Conservation (phyloP, 2,797 vertebrate genomes). For the Rhyacichthys aspro region DNA sequence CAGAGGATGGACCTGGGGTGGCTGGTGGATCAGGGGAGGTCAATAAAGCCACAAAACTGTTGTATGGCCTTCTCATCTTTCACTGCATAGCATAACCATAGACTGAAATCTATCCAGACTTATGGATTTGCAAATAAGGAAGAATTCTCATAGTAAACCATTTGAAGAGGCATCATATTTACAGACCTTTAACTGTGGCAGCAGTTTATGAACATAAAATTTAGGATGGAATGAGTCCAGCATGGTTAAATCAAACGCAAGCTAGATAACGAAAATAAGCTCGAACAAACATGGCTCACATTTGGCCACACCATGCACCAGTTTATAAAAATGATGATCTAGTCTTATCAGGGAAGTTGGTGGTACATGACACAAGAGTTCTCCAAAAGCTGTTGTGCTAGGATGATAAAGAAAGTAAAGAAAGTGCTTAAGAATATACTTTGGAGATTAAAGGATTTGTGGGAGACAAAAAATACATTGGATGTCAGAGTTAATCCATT, state of each 20-base stretch:
- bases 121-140: not conserved
- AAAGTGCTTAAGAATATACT: not conserved
- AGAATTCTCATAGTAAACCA: not conserved
- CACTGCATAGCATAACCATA: not conserved
- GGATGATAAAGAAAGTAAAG: not conserved
- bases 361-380: too few relatives aligned
- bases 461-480: not conserved
- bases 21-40: constrained; percentile 41
- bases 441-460: constrained; percentile 1
- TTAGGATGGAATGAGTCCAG: too few relatives aligned
- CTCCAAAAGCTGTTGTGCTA: not conserved
- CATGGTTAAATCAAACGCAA: too few relatives aligned
- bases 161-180: not conserved
- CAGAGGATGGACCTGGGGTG: constrained; percentile 25
- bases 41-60: constrained; percentile 10
- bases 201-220: too few relatives aligned
- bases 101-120: not conserved
- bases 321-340: too few relatives aligned
- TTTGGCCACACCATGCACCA: too few relatives aligned
- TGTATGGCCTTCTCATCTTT: constrained; percentile 16
- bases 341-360: too few relatives aligned
- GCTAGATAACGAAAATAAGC: too few relatives aligned
- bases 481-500: constrained; percentile 15
- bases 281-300: too few relatives aligned
- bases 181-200: too few relatives aligned